Conservation (phyloP, 2,888 invertebrate species). For the Lamellibrachia columna region DNA sequence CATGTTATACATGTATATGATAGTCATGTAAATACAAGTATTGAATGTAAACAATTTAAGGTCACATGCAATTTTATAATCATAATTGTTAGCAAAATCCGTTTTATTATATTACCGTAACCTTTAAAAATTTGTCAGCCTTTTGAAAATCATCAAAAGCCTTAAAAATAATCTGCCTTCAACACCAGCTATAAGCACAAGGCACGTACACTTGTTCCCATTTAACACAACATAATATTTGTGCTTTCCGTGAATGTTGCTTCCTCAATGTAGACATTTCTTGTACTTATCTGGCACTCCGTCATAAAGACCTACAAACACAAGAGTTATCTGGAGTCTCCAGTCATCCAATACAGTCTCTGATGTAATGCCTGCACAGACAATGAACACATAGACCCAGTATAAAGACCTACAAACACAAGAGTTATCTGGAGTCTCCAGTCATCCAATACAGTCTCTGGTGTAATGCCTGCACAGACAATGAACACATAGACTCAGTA, state of each 20-base stretch:
- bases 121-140: not conserved
- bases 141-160: not conserved
- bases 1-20: too few relatives aligned
- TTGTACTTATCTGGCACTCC: conserved; percentile 46
- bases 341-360: not conserved
- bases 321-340: conserved; percentile 19
- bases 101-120: not conserved
- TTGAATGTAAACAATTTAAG: not conserved
- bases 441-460: too few relatives aligned
- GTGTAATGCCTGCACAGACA: too few relatives aligned
- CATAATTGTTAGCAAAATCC: not conserved
- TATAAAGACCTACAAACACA: not conserved
- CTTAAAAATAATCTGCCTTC: not conserved
- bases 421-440: too few relatives aligned
- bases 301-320: conserved; percentile 39
- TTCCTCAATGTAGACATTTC: conserved; percentile 44
- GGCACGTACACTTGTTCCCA: not conserved
- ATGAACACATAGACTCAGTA: too few relatives aligned
- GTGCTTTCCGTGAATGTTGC: not conserved
- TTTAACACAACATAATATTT: not conserved
- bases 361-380: not conserved
- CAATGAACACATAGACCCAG: not conserved
- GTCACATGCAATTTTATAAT: not conserved
- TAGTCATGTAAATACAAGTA: not conserved
- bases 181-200: not conserved